Evolutionary conservation across 2,113 vertebrate species (phyloP), one percentile per base, ranked within the genome.

Genomic region (Coturnix japonica): DNA sequence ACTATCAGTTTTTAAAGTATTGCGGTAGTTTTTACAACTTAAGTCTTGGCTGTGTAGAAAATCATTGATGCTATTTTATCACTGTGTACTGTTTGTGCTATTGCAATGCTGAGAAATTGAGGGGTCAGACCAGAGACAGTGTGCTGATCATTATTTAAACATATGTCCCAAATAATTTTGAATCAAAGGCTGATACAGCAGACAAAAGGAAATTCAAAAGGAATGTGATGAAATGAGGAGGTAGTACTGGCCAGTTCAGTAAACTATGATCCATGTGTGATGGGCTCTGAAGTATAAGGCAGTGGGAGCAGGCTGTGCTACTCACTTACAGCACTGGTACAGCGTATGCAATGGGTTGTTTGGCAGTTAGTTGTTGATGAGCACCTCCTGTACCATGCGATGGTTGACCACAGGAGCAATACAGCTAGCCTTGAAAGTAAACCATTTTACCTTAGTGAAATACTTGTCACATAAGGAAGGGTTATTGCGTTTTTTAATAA

Each of bases 1-100:
- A 75, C 4, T 4, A 26, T 46, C 0, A 2, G 8, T 61, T 74
- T 78, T 60, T 31, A 0, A 59, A 70, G 11, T 15, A 19, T 8
- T 67, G 11, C 31, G 47, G 13, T 61, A 49, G 31, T 64, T 78
- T 88, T 69, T 53, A 25, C 13, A 44, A 59, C 49, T 57, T 3
- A 69, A 53, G 28, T 44, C 18, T 49, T 35, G 7, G 16, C 44
- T 71, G 31, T 59, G 53, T 61, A 41, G 66, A 44, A 44, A 47
- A 41, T 46, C 43, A 19, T 2, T 26, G 47, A 30, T 46, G 5
- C 43, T 44, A 22, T 16, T 26, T 28, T 37, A 20, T 15, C n/a
- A 46, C 20, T 86, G 11, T 10, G 2, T 66, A 16, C 7, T 59
- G 15, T 66, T 85, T 56, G 39, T 56, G 21, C 25, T 56, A 15